A percentile compares a stretch with the other conserved stretches of the same genome.
Conservation (phyloP, 2,113 vertebrate species). For the Hippocampus abdominalis region DNA sequence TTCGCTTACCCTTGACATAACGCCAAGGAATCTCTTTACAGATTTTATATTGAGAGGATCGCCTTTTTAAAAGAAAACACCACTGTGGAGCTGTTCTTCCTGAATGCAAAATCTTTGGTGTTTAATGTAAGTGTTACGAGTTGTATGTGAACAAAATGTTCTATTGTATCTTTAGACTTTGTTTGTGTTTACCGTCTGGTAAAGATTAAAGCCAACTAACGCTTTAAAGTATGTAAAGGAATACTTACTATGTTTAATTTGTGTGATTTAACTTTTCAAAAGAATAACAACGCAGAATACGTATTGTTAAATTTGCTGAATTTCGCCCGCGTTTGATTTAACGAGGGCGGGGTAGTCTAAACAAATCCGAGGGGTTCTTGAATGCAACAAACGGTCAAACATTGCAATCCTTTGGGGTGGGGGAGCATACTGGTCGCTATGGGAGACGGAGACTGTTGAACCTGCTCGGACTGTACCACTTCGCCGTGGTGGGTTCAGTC, state of each 20-base stretch:
- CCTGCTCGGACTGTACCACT: conserved; percentile 73
- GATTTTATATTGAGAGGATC: conserved; percentile 97
- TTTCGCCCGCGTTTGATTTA: neutral
- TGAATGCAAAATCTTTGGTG: conserved; percentile 93
- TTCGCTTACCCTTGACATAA: conserved; percentile 17
- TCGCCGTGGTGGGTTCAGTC: conserved; percentile 1
- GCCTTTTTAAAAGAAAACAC: conserved; percentile 90
- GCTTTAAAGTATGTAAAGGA: neutral
- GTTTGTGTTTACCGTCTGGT: neutral
- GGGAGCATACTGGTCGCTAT: conserved; percentile 53
- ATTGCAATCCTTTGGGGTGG: conserved; percentile 48
- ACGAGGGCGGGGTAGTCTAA: neutral
- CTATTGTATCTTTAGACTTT: too few relatives aligned
- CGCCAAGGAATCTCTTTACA: conserved; percentile 57
- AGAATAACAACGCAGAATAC: too few relatives aligned
- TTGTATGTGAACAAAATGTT: neutral
- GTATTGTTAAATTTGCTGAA: neutral
- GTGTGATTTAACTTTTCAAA: neutral
- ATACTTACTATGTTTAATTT: neutral
- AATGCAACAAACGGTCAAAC: conserved; percentile 46
- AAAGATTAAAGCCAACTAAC: neutral
- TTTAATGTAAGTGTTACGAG: conserved; percentile 84
- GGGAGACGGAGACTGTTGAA: conserved; percentile 70
- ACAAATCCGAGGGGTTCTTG: conserved; percentile 16
- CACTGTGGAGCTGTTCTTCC: conserved; percentile 93